A percentile compares a stretch with the other conserved stretches of the same genome.
Conservation (phyloP, 2,797 vertebrate genomes). For the Pangasius krempfi region DNA sequence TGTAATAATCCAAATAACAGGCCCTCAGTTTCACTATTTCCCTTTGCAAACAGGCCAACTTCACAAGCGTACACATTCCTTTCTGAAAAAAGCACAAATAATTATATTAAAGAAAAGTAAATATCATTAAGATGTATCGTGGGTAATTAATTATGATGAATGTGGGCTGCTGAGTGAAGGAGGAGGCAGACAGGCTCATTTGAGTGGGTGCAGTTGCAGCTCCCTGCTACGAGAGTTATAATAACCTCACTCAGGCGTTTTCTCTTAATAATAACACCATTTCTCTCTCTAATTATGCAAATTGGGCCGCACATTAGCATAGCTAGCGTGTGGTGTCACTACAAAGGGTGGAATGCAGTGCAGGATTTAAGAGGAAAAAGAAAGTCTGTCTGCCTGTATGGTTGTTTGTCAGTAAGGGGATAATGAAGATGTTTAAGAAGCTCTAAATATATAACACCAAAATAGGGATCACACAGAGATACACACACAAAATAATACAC, state of each 20-base stretch:
- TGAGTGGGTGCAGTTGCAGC: slow-evolving; percentile 66
- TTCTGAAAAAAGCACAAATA: slow-evolving; percentile 67
- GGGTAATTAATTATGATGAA: slow-evolving; percentile 79
- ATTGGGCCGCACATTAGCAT: slow-evolving; percentile 73
- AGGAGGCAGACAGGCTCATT: slow-evolving; percentile 64
- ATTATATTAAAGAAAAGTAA: slow-evolving; percentile 75
- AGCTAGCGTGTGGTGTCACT: slow-evolving; percentile 61
- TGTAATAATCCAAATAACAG: slow-evolving; percentile 63
- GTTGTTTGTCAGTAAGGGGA: slow-evolving; percentile 42
- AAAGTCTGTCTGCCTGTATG: background rate
- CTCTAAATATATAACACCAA: slow-evolving; percentile 47
- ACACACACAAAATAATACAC: slow-evolving; percentile 8
- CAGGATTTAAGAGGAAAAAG: slow-evolving; percentile 56
- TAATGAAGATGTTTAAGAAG: slow-evolving; percentile 51
- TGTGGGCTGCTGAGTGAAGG: slow-evolving; percentile 63
- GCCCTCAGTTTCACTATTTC: slow-evolving; percentile 59
- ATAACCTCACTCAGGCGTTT: slow-evolving; percentile 76
- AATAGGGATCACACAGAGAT: background rate
- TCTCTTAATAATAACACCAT: slow-evolving; percentile 76
- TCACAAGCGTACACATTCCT: slow-evolving; percentile 69
- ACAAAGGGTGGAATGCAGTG: slow-evolving; percentile 62
- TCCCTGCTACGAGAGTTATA: slow-evolving; percentile 77
- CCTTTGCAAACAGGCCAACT: slow-evolving; percentile 64
- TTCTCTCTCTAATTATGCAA: slow-evolving; percentile 76
- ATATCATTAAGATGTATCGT: slow-evolving; percentile 79